Conservation (phyloP, 2,888 invertebrate genomes). For the Xestia xanthographa region DNA sequence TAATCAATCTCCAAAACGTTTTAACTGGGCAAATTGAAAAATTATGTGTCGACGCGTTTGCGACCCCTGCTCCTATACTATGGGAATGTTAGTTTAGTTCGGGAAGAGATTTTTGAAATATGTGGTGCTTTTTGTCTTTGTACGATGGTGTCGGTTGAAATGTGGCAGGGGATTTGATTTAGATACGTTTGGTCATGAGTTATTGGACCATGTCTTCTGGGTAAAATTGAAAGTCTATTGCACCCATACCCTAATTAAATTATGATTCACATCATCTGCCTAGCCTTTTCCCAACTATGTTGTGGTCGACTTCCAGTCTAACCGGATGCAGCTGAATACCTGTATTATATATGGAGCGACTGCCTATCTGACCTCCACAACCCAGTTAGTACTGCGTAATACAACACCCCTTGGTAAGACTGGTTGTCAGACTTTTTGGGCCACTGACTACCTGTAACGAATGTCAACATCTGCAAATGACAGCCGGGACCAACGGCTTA, state of each 20-base stretch:
- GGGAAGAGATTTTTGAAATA: slow-evolving; percentile 48
- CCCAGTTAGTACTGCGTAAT: too few species aligned
- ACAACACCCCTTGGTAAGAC: too few species aligned
- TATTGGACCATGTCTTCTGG: neutral
- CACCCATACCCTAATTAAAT: neutral
- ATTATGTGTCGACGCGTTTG: slow-evolving; percentile 84
- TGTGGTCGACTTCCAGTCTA: too few species aligned
- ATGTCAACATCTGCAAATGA: too few species aligned
- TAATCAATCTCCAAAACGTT: slow-evolving; percentile 87
- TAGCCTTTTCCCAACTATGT: too few species aligned
- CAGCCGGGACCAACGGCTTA: too few species aligned
- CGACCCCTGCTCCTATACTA: slow-evolving; percentile 65
- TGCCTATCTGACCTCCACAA: too few species aligned
- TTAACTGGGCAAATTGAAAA: slow-evolving; percentile 87
- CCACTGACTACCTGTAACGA: too few species aligned
- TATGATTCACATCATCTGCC: too few species aligned
- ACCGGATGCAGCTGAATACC: too few species aligned
- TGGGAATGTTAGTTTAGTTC: slow-evolving; percentile 67
- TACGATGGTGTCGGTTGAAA: slow-evolving; percentile 20
- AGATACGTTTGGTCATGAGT: neutral
- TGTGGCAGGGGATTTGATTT: slow-evolving; percentile 19
- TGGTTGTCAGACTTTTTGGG: too few species aligned
- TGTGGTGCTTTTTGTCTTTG: slow-evolving; percentile 46
- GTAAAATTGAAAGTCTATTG: neutral
- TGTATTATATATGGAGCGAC: too few species aligned